A percentile compares a stretch with the other conserved stretches of the same genome.
These are phyloP conservation scores for Zosterops borbonicus DNA, from an alignment of 2,113 vertebrate genomes.

Conservation along the genomic window DNA sequence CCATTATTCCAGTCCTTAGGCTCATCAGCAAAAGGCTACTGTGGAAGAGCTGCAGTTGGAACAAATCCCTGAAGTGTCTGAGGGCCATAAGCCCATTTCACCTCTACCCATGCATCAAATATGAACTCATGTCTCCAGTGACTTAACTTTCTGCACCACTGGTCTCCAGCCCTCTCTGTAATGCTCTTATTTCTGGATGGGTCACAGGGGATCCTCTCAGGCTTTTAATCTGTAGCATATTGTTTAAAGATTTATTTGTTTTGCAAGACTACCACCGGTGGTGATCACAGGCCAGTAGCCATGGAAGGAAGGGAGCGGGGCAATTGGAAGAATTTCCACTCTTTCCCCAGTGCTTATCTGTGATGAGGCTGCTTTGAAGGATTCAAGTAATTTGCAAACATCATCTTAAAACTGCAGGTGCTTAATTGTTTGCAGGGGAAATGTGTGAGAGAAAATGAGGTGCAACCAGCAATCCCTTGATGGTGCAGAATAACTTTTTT, in stretches of 20 bases:
- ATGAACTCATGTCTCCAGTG: conserved; percentile 2
- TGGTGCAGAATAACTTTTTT: background rate
- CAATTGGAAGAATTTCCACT: background rate
- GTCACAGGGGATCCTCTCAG: conserved; percentile 29
- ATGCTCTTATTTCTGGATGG: conserved; percentile 30
- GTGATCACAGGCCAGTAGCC: background rate
- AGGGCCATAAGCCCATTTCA: background rate
- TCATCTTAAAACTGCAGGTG: background rate
- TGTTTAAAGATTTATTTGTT: conserved; percentile 62
- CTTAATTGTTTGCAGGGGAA: background rate
- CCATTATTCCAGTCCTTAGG: background rate
- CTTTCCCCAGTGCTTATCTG: background rate
- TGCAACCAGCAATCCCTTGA: background rate
- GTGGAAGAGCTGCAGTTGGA: background rate
- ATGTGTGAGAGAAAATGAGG: background rate
- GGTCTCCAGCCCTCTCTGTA: background rate
- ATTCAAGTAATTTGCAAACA: background rate
- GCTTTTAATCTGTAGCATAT: conserved; percentile 45
- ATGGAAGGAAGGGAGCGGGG: background rate
- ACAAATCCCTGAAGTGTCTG: conserved; percentile 34
- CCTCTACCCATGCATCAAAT: conserved; percentile 61
- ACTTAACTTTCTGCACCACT: conserved; percentile 37
- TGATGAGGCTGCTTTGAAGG: background rate
- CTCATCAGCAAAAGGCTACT: background rate
- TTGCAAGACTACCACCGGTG: background rate